phyloP scores from a whole-genome alignment of 2,113 vertebrate species.

The Lampris incognitus region DNA sequence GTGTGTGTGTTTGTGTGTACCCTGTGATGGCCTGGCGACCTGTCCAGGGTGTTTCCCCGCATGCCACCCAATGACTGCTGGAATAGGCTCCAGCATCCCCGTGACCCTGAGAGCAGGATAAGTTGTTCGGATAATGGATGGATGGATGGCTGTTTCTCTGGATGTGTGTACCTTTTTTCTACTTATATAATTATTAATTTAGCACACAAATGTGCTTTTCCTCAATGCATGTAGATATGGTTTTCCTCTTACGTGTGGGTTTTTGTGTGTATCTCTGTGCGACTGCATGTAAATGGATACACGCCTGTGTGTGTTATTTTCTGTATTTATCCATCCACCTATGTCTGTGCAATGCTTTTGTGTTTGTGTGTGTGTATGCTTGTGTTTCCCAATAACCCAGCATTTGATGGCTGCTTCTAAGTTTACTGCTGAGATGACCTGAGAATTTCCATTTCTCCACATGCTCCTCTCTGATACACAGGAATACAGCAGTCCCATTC shows the following conservation, averaged over 20 bases:
- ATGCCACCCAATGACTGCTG: too few relatives aligned
- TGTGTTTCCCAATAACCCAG: constrained; percentile 2
- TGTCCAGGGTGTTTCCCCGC: too few relatives aligned
- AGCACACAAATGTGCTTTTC: too few relatives aligned
- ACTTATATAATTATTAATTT: too few relatives aligned
- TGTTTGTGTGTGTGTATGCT: not conserved
- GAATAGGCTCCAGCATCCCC: too few relatives aligned
- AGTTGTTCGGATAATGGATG: too few relatives aligned
- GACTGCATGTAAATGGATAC: constrained; percentile 7
- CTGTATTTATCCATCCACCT: constrained; percentile 13
- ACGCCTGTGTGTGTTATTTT: constrained; percentile 13
- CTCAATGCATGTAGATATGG: too few relatives aligned
- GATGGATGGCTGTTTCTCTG: too few relatives aligned
- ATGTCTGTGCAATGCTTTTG: not conserved
- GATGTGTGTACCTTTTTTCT: too few relatives aligned
- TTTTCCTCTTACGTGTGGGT: not conserved
- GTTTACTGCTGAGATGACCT: constrained; percentile 57
- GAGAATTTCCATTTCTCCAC: constrained; percentile 58
- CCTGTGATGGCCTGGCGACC: too few relatives aligned
- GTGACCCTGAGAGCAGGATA: too few relatives aligned
- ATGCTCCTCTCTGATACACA: constrained; percentile 31
- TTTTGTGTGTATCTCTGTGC: not conserved
- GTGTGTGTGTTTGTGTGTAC: too few relatives aligned
- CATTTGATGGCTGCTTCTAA: constrained; percentile 33
- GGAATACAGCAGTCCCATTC: constrained; percentile 48